Percentiles rank a stretch among this genome's conserved stretches.
Evolutionary conservation across 2,888 invertebrate genomes (phyloP).

Genomic region (Mamestra brassicae): DNA sequence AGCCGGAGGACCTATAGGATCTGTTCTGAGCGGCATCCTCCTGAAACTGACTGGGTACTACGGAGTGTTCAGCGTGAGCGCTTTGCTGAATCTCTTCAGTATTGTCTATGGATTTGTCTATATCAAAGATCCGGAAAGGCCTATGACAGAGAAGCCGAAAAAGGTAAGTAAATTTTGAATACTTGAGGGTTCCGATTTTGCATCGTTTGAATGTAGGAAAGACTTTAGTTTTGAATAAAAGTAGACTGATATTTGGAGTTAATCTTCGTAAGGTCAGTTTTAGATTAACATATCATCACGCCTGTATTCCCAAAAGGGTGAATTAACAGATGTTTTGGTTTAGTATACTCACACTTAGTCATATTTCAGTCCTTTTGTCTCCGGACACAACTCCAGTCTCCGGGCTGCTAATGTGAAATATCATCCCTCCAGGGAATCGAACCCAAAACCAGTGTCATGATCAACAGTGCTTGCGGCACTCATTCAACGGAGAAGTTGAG

Average conservation of each 20-base stretch:
- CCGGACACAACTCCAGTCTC: no score
- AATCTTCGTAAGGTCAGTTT: not conserved
- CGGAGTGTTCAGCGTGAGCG: conserved; percentile 87
- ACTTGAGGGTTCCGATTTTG: not conserved
- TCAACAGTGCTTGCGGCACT: no score
- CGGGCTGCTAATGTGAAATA: no score
- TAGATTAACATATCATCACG: not conserved
- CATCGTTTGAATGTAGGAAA: not conserved
- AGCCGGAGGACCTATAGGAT: conserved; percentile 84
- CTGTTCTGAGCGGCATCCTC: conserved; percentile 84
- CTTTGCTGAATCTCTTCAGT: conserved; percentile 83
- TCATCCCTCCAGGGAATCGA: not conserved
- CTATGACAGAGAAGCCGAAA: conserved; percentile 65
- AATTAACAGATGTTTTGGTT: no score
- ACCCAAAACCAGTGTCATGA: no score
- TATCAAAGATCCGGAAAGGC: conserved; percentile 82
- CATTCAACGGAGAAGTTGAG: no score
- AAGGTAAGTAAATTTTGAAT: conserved; percentile 67
- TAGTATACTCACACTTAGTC: no score
- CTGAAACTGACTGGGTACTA: conserved; percentile 87
- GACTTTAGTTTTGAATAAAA: not conserved
- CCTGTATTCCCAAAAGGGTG: no score
- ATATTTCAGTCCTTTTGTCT: no score
- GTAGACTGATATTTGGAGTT: not conserved
- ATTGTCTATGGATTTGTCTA: conserved; percentile 84